Evolutionary conservation across 2,888 invertebrate species (phyloP).

Genomic region (Orchesella flavescens): DNA sequence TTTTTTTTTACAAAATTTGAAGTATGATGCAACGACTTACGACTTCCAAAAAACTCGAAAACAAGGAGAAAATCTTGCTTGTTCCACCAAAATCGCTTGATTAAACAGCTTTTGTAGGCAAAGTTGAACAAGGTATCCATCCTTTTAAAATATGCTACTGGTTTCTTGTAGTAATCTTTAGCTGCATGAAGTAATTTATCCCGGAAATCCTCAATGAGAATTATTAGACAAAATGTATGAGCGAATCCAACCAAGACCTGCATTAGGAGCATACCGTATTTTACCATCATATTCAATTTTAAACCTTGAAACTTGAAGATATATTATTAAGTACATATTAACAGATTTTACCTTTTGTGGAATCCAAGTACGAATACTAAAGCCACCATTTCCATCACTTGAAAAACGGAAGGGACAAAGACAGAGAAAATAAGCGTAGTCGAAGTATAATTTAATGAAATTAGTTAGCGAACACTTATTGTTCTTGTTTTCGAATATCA

Average conservation of each 20-base stretch:
- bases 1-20: conserved; percentile 1
- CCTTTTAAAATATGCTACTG: conserved; percentile 43
- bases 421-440: conserved; percentile 18
- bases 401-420: conserved; percentile 34
- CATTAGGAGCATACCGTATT: too few species aligned
- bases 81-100: conserved; percentile 46
- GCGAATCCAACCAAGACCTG: conserved; percentile 26
- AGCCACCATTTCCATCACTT: not conserved
- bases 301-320: conserved; percentile 3
- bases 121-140: conserved; percentile 46
- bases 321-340: not conserved
- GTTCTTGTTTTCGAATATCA: not conserved
- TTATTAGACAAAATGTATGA: conserved; percentile 17
- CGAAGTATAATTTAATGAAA: conserved; percentile 16
- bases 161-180: conserved; percentile 24
- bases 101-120: conserved; percentile 27
- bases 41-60: not conserved
- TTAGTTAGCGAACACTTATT: not conserved
- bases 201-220: conserved; percentile 37
- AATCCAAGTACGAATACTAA: not conserved
- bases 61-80: conserved; percentile 7
- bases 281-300: too few species aligned
- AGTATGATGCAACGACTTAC: not conserved
- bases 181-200: conserved; percentile 21
- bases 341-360: conserved; percentile 23